Conservation (phyloP, 2,888 invertebrate genomes). For the Drosophila anomalipes region DNA sequence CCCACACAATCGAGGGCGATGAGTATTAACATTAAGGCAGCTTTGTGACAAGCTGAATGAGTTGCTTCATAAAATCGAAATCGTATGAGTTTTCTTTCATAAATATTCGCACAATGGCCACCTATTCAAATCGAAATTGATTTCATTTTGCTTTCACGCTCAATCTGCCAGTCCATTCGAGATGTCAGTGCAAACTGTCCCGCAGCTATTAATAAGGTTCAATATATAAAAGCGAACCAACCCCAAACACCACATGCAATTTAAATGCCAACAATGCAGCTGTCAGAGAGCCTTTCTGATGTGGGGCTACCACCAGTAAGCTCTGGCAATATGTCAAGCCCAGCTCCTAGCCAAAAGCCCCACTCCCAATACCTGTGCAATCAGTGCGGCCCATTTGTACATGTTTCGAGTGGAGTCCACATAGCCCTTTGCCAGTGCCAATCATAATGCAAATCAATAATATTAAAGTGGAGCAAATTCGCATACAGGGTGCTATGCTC, state of each 20-base stretch:
- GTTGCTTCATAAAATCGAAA: conserved; percentile 22
- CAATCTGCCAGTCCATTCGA: conserved; percentile 12
- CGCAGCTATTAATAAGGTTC: conserved; percentile 42
- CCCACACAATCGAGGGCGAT: conserved; percentile 1
- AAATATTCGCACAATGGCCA: conserved; percentile 34
- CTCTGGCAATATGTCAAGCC: neutral
- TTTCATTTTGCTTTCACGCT: conserved; percentile 35
- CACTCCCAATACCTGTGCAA: conserved; percentile 33
- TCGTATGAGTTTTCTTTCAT: conserved; percentile 21
- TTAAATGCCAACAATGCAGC: conserved; percentile 63
- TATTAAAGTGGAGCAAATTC: conserved; percentile 52
- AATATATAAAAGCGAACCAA: conserved; percentile 16
- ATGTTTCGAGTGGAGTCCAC: conserved; percentile 47
- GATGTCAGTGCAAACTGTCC: conserved; percentile 34
- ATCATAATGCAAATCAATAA: conserved; percentile 65
- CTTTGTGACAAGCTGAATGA: conserved; percentile 29
- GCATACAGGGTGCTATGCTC: conserved; percentile 27
- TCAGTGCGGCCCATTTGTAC: conserved; percentile 48
- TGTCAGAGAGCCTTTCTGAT: conserved; percentile 7
- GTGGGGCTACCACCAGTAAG: neutral
- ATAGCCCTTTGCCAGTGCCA: conserved; percentile 36
- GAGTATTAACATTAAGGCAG: conserved; percentile 11
- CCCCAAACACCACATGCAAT: conserved; percentile 33
- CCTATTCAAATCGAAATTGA: conserved; percentile 42
- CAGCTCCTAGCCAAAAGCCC: neutral